Conservation (phyloP, 2,113 vertebrate species). For the Todiramphus saurophagus region DNA sequence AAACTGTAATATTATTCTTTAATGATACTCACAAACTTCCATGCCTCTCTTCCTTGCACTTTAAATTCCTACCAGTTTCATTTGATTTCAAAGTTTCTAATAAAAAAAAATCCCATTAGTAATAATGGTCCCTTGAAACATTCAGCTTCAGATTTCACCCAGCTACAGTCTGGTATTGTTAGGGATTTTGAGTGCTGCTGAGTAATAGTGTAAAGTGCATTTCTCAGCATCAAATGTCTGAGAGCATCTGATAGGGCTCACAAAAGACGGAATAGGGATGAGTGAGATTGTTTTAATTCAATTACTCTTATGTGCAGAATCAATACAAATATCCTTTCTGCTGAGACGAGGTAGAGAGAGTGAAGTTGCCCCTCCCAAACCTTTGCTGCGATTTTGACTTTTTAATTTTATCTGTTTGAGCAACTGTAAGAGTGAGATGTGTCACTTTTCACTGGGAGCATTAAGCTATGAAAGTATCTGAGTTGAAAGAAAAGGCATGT, state of each 20-base stretch:
- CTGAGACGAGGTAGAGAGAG: neutral
- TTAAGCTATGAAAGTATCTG: neutral
- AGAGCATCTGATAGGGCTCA: neutral
- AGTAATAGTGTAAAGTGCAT: constrained; percentile 14
- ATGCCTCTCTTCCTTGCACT: neutral
- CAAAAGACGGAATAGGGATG: neutral
- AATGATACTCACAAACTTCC: neutral
- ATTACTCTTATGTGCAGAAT: neutral
- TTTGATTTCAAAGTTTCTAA: constrained; percentile 31
- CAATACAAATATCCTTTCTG: constrained; percentile 1
- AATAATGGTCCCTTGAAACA: constrained; percentile 15
- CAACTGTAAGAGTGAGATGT: neutral
- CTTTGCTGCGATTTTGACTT: neutral
- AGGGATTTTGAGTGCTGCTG: neutral
- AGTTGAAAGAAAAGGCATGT: neutral
- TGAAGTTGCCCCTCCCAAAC: neutral
- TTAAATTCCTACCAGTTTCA: constrained; percentile 24
- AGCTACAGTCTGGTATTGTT: neutral
- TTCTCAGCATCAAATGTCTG: constrained; percentile 13
- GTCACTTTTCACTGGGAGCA: neutral
- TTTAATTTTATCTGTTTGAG: neutral
- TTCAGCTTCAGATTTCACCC: constrained; percentile 14
- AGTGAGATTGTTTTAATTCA: constrained; percentile 20
- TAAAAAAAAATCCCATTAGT: constrained; percentile 48
- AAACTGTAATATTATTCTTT: constrained; percentile 23